These are phyloP conservation scores for Agrochola lota DNA, from an alignment of 2,888 invertebrate genomes.

Conservation along the genomic window DNA sequence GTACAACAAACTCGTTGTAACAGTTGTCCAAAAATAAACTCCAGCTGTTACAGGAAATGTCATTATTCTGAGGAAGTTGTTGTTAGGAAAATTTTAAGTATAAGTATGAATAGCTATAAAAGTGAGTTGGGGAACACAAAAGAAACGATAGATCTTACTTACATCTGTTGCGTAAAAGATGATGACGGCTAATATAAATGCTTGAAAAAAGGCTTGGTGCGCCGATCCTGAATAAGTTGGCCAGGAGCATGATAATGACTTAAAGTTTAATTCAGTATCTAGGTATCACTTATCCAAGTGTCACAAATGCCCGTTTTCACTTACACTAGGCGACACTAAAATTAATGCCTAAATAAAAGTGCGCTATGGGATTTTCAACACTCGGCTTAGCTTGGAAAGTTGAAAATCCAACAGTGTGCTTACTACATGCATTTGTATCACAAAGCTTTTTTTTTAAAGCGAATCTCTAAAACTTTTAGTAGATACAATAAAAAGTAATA, in stretches of 20 bases:
- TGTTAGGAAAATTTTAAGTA: neutral
- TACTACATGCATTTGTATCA: neutral
- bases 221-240: too few relatives aligned
- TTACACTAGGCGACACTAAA: neutral
- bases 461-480: neutral
- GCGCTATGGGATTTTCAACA: neutral
- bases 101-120: neutral
- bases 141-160: neutral
- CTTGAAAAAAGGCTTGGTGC: neutral
- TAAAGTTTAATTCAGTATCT: neutral
- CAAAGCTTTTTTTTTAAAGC: neutral
- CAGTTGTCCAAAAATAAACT: slow-evolving; percentile 5
- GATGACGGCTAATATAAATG: neutral
- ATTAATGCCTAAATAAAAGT: neutral
- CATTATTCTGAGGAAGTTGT: neutral
- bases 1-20: neutral
- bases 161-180: neutral
- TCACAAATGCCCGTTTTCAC: neutral
- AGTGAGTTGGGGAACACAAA: neutral
- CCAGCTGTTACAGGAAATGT: neutral
- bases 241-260: neutral
- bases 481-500: neutral
- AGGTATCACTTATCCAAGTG: neutral
- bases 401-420: neutral
- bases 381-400: neutral